Conservation (phyloP, 2,113 vertebrate species). For the Ariopsis seemanni region DNA sequence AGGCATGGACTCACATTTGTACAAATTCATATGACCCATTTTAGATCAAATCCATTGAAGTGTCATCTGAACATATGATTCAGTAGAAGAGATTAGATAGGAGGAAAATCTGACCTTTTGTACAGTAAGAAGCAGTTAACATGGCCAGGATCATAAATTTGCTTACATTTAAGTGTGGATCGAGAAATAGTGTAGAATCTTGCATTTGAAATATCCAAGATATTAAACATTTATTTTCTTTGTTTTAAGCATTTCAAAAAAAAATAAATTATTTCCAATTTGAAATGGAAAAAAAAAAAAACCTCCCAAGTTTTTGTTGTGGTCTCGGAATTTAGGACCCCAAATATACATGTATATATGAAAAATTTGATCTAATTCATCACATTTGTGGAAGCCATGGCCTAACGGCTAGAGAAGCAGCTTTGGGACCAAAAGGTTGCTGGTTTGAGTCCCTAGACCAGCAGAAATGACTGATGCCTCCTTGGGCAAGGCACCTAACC, state of each 20-base stretch:
- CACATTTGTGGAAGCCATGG: too few species aligned
- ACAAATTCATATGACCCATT: neutral
- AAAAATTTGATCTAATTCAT: neutral
- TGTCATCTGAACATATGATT: neutral
- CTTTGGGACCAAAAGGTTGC: too few species aligned
- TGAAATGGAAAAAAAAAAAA: too few species aligned
- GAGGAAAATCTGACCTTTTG: neutral
- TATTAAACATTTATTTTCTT: too few species aligned
- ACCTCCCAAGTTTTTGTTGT: neutral
- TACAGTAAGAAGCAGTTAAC: neutral
- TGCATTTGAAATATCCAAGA: neutral
- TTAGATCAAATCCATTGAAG: too few species aligned
- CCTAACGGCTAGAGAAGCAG: too few species aligned
- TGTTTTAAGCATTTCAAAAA: too few species aligned
- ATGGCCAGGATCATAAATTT: neutral
- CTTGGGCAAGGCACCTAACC: too few species aligned
- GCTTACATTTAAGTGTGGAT: neutral
- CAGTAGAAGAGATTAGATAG: neutral
- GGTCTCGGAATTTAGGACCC: neutral
- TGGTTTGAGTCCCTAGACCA: too few species aligned
- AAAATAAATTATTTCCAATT: too few species aligned
- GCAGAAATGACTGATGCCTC: too few species aligned
- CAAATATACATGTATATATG: neutral
- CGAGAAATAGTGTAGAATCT: neutral
- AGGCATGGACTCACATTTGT: neutral